Percentiles rank a stretch among this genome's conserved stretches.
Evolutionary conservation across 2,888 invertebrate genomes (phyloP).

Genomic region (Coenonympha arcania): DNA sequence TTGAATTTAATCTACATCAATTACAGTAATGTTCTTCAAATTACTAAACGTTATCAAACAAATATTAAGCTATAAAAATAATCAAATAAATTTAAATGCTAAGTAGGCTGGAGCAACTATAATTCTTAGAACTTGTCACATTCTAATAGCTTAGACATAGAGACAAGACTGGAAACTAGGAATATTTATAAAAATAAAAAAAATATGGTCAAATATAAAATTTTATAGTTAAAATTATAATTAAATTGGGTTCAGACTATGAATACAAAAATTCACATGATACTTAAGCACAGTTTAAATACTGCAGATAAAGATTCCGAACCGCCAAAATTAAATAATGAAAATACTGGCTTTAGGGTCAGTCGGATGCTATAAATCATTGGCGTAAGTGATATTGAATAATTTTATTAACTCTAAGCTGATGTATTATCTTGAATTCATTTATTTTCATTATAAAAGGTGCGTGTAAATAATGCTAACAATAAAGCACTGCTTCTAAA

Average conservation of each 20-base stretch:
- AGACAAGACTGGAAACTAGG: too few species aligned
- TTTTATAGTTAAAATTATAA: too few species aligned
- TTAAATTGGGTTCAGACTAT: constrained; percentile 35
- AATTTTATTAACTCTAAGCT: constrained; percentile 22
- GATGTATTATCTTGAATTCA: neutral
- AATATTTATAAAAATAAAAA: too few species aligned
- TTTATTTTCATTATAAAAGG: neutral
- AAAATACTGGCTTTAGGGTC: constrained; percentile 54
- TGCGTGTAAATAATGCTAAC: too few species aligned
- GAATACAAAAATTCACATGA: constrained; percentile 38
- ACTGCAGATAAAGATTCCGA: constrained; percentile 54
- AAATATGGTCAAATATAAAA: too few species aligned
- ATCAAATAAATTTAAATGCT: constrained; percentile 1
- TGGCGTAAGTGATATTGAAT: constrained; percentile 38
- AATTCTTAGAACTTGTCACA: constrained; percentile 6
- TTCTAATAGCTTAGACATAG: neutral
- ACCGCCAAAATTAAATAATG: constrained; percentile 65
- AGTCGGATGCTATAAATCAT: constrained; percentile 58
- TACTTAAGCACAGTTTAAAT: neutral
- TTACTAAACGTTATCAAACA: constrained; percentile 14
- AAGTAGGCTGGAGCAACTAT: neutral
- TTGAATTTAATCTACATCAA: constrained; percentile 17
- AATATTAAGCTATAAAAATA: constrained; percentile 13
- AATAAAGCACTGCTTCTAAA: neutral
- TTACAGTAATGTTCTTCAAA: constrained; percentile 19